Percentiles rank a stretch among this genome's conserved stretches.
Evolutionary conservation across 2,888 invertebrate species (phyloP).

Genomic region (Cyclophora punctaria): DNA sequence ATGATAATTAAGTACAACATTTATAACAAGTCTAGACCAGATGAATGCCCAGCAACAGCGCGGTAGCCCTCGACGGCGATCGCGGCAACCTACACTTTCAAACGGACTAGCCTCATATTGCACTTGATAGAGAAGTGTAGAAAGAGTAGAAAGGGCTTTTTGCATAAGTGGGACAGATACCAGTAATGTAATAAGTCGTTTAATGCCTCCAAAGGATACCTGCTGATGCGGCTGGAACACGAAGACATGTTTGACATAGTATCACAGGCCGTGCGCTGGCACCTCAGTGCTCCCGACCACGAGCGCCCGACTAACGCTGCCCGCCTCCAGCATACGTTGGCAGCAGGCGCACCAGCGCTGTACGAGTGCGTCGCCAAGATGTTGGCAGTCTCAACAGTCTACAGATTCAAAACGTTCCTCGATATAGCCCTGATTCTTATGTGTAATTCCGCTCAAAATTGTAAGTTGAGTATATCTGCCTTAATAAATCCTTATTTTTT

Average conservation of each 20-base stretch:
- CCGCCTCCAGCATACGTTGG: conserved; percentile 23
- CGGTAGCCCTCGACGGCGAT: too few species aligned
- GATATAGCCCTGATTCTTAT: conserved; percentile 43
- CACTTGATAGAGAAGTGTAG: too few species aligned
- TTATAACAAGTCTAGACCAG: too few species aligned
- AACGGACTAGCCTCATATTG: too few species aligned
- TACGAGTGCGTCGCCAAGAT: conserved; percentile 37
- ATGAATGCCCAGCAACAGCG: too few species aligned
- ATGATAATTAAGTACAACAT: too few species aligned
- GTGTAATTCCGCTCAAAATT: conserved; percentile 38
- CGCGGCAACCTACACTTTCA: too few species aligned
- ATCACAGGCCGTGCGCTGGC: conserved; percentile 41
- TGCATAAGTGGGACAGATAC: too few species aligned
- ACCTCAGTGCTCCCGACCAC: conserved; percentile 37
- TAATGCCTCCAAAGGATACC: conserved; percentile 34
- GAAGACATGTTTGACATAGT: conserved; percentile 41
- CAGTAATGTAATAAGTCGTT: not conserved
- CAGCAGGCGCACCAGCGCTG: conserved; percentile 35
- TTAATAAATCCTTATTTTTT: too few species aligned
- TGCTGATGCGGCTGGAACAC: conserved; percentile 43
- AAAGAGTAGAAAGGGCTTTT: too few species aligned
- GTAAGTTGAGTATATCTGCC: conserved; percentile 27
- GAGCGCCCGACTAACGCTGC: conserved; percentile 22
- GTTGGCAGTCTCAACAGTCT: conserved; percentile 36
- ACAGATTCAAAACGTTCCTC: conserved; percentile 41